Percentiles rank a stretch among this genome's conserved stretches.
phyloP scores from a whole-genome alignment of 2,113 vertebrate genomes.

The Asarcornis scutulata region DNA sequence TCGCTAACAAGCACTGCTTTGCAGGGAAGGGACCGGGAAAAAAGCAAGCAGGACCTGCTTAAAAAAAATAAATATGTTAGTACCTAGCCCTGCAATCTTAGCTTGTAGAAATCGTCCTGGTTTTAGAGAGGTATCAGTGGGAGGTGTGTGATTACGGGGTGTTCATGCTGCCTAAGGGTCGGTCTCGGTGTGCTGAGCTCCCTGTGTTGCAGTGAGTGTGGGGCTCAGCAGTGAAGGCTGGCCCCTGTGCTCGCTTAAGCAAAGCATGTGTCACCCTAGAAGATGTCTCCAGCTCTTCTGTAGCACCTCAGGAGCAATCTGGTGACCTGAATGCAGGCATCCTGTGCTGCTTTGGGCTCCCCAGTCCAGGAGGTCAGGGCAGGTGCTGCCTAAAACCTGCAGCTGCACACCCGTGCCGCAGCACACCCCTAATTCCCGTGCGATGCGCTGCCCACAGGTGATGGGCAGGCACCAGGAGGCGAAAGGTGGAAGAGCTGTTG shows the following conservation, averaged over 20 bases:
- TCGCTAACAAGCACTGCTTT: constrained; percentile 63
- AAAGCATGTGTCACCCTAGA: accelerated
- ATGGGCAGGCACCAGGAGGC: neutral
- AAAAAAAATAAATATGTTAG: constrained; percentile 38
- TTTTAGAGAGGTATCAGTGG: neutral
- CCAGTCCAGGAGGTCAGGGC: neutral
- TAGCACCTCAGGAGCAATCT: neutral
- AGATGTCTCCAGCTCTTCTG: neutral
- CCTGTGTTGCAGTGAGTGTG: accelerated
- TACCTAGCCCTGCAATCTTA: neutral
- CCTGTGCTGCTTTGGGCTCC: accelerated
- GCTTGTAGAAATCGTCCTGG: neutral
- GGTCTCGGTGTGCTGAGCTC: neutral
- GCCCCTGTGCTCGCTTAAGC: neutral
- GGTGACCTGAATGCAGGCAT: accelerated
- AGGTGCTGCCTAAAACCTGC: neutral
- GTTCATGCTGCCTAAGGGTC: neutral
- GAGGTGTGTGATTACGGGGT: neutral
- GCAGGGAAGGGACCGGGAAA: neutral
- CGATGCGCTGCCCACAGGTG: accelerated
- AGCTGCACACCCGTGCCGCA: neutral
- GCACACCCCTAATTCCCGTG: neutral
- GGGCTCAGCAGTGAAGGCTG: neutral
- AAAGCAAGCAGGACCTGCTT: constrained; percentile 37
- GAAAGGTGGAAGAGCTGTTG: neutral